Base-by-base conservation (phyloP, 2,797 vertebrate species). In the Poecilia picta region DNA sequence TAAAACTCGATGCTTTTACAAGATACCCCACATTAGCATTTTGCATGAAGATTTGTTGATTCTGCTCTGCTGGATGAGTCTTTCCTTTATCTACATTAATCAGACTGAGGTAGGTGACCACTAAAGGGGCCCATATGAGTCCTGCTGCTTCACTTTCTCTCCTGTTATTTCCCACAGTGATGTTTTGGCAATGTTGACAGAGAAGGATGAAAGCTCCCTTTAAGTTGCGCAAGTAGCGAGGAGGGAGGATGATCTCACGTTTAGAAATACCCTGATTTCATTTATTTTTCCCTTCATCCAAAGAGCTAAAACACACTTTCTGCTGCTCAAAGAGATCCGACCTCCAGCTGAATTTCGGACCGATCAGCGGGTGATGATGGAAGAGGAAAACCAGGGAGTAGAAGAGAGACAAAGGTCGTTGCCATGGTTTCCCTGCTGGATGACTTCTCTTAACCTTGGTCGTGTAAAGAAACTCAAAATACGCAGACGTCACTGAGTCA, bases 21-120 rank as follows among this genome's bases (percentile, higher is more conserved):
- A 23, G 18, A n/a, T 68, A 6, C 62, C 28, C 47, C 78, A 73
- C 23, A 57, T 15, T 78, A 57, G 75, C 74, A 18, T 64, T 83
- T 73, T 72, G 71, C 79, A 82, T 66, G 82, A 79, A 64, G 89
- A 95, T 95, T 91, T 92, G 95, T 84, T 62, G 78, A 59, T 20
- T 73, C 78, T 89, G 87, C 87, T 94, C 85, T 83, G 78, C 64
- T 81, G 87, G 85, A 93, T 92, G 86, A 91, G 85, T 85, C 73
- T 83, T 77, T 64, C 87, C 81, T 85, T 81, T 78, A 72, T 62
- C 73, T 75, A 75, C 82, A 93, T 95, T 87, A 92, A 95, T 95
- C 91, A 93, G 84, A 64, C 41, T 36, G 46, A 75, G 75, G 66
- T 89, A 83, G 90, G 93, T 93, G 89, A 81, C 78, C 66, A 74